phyloP scores from a whole-genome alignment of 2,797 vertebrate species.

The Oryzias dopingdopingensis region DNA sequence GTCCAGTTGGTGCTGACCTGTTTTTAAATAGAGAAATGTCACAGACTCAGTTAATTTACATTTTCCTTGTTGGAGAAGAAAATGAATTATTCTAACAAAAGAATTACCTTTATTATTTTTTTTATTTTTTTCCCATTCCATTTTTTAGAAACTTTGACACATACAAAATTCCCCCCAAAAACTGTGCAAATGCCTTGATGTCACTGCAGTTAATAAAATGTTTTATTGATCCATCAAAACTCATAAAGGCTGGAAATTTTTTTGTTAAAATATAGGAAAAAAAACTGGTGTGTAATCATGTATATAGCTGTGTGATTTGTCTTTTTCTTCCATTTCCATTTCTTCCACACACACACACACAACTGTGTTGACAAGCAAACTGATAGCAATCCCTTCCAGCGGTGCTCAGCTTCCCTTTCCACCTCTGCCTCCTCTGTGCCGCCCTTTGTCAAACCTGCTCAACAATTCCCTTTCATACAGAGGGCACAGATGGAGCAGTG shows the following conservation, averaged over 20 bases:
- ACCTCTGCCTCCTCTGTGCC: slow-evolving; percentile 71
- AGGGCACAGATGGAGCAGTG: slow-evolving; percentile 70
- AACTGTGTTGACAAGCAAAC: slow-evolving; percentile 34
- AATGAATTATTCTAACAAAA: not conserved
- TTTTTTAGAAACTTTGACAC: not conserved
- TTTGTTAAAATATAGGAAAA: not conserved
- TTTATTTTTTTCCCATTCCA: not conserved
- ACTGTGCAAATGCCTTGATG: slow-evolving; percentile 4
- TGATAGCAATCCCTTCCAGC: slow-evolving; percentile 70
- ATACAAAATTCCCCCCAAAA: not conserved
- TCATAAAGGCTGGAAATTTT: too few relatives aligned
- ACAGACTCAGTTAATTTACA: not conserved
- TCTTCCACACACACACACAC: slow-evolving; percentile 10
- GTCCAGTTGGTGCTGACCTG: slow-evolving; percentile 41
- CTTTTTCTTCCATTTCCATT: not conserved
- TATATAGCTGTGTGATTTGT: slow-evolving; percentile 18
- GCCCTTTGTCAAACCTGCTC: slow-evolving; percentile 71
- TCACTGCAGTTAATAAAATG: slow-evolving; percentile 9
- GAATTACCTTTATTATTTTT: too few relatives aligned
- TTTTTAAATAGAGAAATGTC: slow-evolving; percentile 9
- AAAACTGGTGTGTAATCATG: slow-evolving; percentile 32
- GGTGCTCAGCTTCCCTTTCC: slow-evolving; percentile 65
- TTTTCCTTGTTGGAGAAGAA: not conserved
- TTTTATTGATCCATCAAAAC: slow-evolving; percentile 10
- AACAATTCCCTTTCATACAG: slow-evolving; percentile 77